Evolutionary conservation across 2,113 vertebrate species (phyloP).

Genomic region (Zapornia atra): DNA sequence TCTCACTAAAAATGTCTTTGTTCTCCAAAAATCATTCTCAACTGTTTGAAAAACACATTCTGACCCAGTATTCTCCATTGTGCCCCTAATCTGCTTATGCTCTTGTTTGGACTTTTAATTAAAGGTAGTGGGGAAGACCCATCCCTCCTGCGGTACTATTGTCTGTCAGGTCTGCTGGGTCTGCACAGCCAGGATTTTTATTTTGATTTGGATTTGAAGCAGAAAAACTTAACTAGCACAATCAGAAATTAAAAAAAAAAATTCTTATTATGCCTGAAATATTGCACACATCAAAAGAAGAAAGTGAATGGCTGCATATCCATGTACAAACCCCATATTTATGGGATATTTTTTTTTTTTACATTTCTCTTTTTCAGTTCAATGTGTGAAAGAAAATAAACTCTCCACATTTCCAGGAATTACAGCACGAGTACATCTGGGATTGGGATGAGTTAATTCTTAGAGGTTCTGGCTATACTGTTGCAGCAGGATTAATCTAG

Average conservation of each 20-base stretch:
- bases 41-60: not conserved
- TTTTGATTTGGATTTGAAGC: not conserved
- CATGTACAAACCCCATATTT: rapidly evolving
- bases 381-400: slow-evolving; percentile 20
- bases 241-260: not conserved
- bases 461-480: not conserved
- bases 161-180: not conserved
- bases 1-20: not conserved
- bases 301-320: not conserved
- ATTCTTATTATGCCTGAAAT: not conserved
- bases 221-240: not conserved
- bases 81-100: not conserved
- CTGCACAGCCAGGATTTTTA: not conserved
- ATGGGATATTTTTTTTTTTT: not conserved
- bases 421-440: slow-evolving; percentile 47
- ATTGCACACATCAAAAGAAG: not conserved
- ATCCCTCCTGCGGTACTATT: not conserved
- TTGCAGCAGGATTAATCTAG: slow-evolving; percentile 32
- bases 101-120: slow-evolving; percentile 36
- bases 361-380: not conserved
- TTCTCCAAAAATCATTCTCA: not conserved
- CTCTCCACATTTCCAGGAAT: slow-evolving; percentile 27
- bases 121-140: not conserved
- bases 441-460: slow-evolving; percentile 37
- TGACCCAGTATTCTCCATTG: not conserved